phyloP scores from a whole-genome alignment of 1,140 invertebrate genomes.

The Phthorimaea operculella region DNA sequence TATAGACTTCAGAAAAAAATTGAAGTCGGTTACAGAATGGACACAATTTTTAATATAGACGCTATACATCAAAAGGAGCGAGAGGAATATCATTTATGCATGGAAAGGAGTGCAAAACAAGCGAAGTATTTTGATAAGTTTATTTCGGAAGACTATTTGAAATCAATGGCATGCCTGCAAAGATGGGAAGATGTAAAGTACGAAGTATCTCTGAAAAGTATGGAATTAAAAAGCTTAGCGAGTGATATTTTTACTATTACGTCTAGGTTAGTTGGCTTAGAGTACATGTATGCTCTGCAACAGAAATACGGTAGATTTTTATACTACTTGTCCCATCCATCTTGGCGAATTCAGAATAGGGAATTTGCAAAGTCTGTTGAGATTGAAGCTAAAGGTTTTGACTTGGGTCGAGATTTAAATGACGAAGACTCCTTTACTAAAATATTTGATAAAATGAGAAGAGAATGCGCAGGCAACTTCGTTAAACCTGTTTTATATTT shows the following conservation, averaged over 20 bases:
- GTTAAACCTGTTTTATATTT: constrained; percentile 69
- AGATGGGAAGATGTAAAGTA: constrained; percentile 58
- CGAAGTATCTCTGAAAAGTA: constrained; percentile 51
- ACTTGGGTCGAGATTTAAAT: constrained; percentile 31
- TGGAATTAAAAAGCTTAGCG: constrained; percentile 55
- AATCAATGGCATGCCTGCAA: constrained; percentile 65
- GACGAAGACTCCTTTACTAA: constrained; percentile 56
- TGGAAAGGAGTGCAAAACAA: constrained; percentile 60
- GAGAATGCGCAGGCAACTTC: constrained; percentile 47
- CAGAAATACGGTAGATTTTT: constrained; percentile 75
- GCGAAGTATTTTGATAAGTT: constrained; percentile 69
- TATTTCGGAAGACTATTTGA: constrained; percentile 69
- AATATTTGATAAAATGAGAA: constrained; percentile 64
- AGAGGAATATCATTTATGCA: constrained; percentile 52
- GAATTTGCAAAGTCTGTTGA: constrained; percentile 53
- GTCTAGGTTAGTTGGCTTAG: constrained; percentile 68
- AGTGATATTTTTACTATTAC: constrained; percentile 58
- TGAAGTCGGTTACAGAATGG: constrained; percentile 63
- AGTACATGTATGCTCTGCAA: constrained; percentile 70
- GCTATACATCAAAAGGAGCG: constrained; percentile 67
- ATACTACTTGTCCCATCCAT: constrained; percentile 71
- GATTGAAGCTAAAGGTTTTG: constrained; percentile 55
- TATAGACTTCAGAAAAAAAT: neutral
- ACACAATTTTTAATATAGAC: constrained; percentile 69
- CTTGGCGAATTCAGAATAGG: constrained; percentile 64